These are phyloP conservation scores for Plemyria rubiginata DNA, from an alignment of 2,888 invertebrate genomes.

Conservation along the genomic window DNA sequence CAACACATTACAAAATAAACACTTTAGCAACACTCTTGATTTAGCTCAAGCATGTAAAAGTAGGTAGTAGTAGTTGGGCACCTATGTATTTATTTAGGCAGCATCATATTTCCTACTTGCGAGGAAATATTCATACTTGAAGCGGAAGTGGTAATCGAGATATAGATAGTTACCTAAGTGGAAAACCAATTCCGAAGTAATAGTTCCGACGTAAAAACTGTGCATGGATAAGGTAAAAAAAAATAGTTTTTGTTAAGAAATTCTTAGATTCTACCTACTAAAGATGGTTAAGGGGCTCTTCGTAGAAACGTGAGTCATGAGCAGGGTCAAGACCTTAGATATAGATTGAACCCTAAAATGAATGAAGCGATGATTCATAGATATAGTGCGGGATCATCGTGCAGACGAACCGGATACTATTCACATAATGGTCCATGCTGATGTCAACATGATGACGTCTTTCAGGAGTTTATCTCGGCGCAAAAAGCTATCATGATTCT, in stretches of 20 bases:
- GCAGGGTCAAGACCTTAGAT: constrained; percentile 24
- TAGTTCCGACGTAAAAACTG: constrained; percentile 6
- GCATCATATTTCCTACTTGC: not conserved
- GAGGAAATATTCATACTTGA: not conserved
- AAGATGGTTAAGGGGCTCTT: constrained; percentile 7
- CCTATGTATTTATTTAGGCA: not conserved
- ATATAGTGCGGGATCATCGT: constrained; percentile 54
- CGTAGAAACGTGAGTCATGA: constrained; percentile 29
- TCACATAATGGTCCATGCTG: constrained; percentile 63
- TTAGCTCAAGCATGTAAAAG: not conserved
- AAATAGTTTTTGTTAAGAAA: constrained; percentile 4
- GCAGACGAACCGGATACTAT: constrained; percentile 68
- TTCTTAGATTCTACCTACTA: not conserved
- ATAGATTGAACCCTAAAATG: constrained; percentile 47
- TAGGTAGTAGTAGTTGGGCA: too few species aligned
- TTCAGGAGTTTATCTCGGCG: constrained; percentile 48
- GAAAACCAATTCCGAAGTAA: constrained; percentile 3
- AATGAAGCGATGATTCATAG: constrained; percentile 58
- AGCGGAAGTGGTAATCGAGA: constrained; percentile 13
- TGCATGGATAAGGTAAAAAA: constrained; percentile 5
- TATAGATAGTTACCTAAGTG: not conserved
- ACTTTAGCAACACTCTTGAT: not conserved
- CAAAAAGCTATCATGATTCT: constrained; percentile 49
- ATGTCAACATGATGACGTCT: constrained; percentile 77
- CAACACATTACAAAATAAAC: constrained; percentile 4